phyloP scores from a whole-genome alignment of 2,888 invertebrate genomes.

The Apamea anceps region DNA sequence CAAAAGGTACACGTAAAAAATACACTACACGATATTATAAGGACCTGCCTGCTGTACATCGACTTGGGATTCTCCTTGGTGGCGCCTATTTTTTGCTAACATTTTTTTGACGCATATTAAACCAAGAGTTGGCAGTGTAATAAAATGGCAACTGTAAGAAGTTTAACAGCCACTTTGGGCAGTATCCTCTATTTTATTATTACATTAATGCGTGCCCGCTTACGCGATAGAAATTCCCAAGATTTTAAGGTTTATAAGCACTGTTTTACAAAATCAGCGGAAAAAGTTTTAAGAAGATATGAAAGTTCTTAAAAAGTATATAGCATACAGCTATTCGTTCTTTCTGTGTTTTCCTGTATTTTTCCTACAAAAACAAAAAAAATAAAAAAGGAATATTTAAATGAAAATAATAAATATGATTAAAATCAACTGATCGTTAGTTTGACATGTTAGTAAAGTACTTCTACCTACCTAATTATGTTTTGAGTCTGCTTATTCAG shows the following conservation, averaged over 20 bases:
- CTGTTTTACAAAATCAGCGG: neutral
- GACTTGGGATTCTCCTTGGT: conserved; percentile 79
- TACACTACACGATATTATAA: conserved; percentile 85
- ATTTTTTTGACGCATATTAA: conserved; percentile 86
- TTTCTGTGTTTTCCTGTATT: neutral
- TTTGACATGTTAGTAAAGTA: neutral
- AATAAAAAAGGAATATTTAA: neutral
- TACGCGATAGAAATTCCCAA: conserved; percentile 48
- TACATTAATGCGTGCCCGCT: conserved; percentile 65
- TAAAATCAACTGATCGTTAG: neutral
- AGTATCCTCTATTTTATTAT: conserved; percentile 78
- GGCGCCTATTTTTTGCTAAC: conserved; percentile 89
- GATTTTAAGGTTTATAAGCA: conserved; percentile 1
- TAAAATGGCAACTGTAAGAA: conserved; percentile 88
- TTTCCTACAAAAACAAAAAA: neutral
- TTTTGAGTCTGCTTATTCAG: neutral
- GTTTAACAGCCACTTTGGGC: conserved; percentile 85
- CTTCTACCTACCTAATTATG: neutral
- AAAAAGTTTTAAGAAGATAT: neutral
- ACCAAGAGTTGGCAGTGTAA: conserved; percentile 84
- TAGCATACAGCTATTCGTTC: neutral
- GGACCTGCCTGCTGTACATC: conserved; percentile 79
- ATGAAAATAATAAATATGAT: neutral
- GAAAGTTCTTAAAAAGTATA: neutral
- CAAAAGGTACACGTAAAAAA: conserved; percentile 86